phyloP scores from a whole-genome alignment of 2,888 invertebrate genomes.

The Caenorhabditis sp. region DNA sequence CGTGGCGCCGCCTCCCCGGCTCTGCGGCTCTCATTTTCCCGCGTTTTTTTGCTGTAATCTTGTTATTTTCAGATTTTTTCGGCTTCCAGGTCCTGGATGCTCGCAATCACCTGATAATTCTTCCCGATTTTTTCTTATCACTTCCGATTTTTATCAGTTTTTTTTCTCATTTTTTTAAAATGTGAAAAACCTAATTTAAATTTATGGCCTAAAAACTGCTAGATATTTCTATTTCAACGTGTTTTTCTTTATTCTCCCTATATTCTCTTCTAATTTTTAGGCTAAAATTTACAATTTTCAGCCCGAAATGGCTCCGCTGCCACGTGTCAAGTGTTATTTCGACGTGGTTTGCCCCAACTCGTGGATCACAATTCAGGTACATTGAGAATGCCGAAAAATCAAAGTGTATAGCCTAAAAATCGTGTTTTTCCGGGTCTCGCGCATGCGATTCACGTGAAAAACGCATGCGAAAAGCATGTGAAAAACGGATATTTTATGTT shows the following conservation, averaged over 20 bases:
- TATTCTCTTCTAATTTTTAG: background rate
- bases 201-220: too few relatives aligned
- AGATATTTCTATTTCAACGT: background rate
- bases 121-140: too few relatives aligned
- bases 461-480: background rate
- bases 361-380: conserved; percentile 50
- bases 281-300: background rate
- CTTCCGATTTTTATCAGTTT: too few relatives aligned
- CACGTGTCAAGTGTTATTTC: conserved; percentile 52
- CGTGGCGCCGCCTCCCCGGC: too few relatives aligned
- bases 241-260: background rate
- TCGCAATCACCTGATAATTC: too few relatives aligned
- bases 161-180: too few relatives aligned
- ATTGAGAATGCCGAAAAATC: background rate
- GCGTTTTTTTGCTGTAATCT: too few relatives aligned
- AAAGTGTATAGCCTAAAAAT: background rate
- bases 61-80: too few relatives aligned
- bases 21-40: too few relatives aligned
- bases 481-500: background rate
- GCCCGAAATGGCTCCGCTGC: conserved; percentile 37
- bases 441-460: background rate
- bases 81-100: too few relatives aligned
- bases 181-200: too few relatives aligned
- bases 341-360: conserved; percentile 56
- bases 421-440: background rate